phyloP scores from a whole-genome alignment of 2,113 vertebrate genomes.

The Callipepla californica region DNA sequence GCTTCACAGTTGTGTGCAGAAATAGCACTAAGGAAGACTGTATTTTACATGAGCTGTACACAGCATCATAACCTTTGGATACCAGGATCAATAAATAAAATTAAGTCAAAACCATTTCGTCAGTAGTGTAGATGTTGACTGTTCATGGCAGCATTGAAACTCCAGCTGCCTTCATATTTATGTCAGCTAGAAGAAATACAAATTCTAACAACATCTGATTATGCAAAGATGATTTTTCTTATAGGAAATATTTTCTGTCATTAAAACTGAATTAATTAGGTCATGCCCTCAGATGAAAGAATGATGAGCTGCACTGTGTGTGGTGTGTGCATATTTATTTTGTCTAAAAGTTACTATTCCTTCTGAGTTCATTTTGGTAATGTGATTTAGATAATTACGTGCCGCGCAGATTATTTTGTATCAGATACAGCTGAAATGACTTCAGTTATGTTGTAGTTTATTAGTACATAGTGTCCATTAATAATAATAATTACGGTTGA shows the following conservation, averaged over 20 bases:
- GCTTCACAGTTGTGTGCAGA: conserved; percentile 53
- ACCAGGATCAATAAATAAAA: conserved; percentile 8
- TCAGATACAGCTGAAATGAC: background rate
- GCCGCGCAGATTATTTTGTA: background rate
- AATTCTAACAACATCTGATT: background rate
- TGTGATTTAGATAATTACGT: background rate
- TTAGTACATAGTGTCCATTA: background rate
- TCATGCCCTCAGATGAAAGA: background rate
- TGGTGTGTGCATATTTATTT: background rate
- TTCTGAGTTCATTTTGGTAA: background rate
- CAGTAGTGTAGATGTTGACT: background rate
- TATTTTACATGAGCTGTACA: conserved; percentile 44
- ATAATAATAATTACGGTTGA: background rate
- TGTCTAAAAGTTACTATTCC: background rate
- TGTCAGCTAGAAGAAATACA: background rate
- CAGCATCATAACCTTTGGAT: conserved; percentile 8
- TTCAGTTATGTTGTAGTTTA: background rate
- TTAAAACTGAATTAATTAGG: background rate
- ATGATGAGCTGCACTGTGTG: background rate
- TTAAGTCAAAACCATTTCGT: background rate
- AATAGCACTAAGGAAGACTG: conserved; percentile 42
- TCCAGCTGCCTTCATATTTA: background rate
- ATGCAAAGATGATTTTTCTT: background rate
- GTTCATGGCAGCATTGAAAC: background rate
- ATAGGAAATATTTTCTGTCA: background rate